Percentiles rank a stretch among this genome's conserved stretches.
These are phyloP conservation scores for Campylomormyrus tamandua DNA, from an alignment of 2,113 vertebrate genomes.

Conservation along the genomic window DNA sequence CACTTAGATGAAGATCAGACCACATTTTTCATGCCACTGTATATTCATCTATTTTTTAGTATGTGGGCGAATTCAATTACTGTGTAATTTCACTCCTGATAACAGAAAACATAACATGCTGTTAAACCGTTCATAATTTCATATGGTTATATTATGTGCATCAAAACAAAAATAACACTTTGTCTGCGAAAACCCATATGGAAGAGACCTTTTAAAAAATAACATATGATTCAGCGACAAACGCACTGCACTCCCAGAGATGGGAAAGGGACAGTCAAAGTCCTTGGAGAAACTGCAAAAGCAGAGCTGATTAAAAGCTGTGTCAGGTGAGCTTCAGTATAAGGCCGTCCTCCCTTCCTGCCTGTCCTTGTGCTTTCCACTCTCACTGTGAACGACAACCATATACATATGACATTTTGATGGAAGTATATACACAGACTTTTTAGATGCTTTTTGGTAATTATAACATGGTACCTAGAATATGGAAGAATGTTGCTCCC, in stretches of 20 bases:
- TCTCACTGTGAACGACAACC: not conserved
- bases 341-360: not conserved
- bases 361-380: not conserved
- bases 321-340: not conserved
- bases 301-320: not conserved
- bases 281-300: not conserved
- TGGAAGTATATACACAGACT: not conserved
- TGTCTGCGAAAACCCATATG: not conserved
- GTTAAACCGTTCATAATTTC: not conserved
- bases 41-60: not conserved
- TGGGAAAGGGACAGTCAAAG: not conserved
- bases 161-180: not conserved
- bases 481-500: not conserved
- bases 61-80: not conserved
- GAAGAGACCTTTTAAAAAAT: not conserved
- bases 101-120: not conserved
- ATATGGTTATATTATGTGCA: not conserved
- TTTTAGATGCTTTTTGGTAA: not conserved
- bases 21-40: not conserved
- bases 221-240: not conserved
- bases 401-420: not conserved
- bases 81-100: not conserved
- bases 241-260: not conserved
- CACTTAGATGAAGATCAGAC: not conserved
- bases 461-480: not conserved